Evolutionary conservation across 2,797 vertebrate species (phyloP), one percentile per base, ranked within the genome.

Genomic region (Trematomus bernacchii): DNA sequence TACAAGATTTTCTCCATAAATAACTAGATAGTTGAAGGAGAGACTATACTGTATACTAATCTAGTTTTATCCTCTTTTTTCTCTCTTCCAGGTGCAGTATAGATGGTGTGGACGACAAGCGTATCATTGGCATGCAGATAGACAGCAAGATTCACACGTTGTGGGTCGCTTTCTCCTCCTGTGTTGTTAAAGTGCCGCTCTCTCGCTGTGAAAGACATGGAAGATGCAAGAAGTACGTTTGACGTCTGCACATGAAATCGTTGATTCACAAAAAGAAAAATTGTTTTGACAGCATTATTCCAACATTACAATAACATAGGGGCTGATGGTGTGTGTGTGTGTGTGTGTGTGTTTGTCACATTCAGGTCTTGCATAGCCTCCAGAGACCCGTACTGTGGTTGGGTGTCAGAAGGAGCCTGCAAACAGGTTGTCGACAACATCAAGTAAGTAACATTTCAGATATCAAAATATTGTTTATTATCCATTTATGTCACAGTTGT

Each of bases 331-430:
- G 48, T 79, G 70, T n/a, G n/a, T 73, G 11, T 73, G 48, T 79
- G 70, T n/a, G n/a, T 73, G 60, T 66, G 66, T 69, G 27, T 80
- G 50, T 82, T 19, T 67, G 67, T 58, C 40, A 78, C 42, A 82
- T 85, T 73, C 90, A 99, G 98, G 95, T 97, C 97, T 89, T 99
- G 98, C 79, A 97, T 99, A 62, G 98, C 98, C 3, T 98, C 98
- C 92, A 96, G 98, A 93, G 98, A 99, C 87, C 98, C 98, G 0
- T 99, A 99, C 83, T 99, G 98, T 1, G 98, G 97, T 67, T 99
- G 98, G 98, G 91, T 96, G 82, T 96, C 96, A 71, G 97, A 99
- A 69, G 97, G 96, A 67, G 87, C 89, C 9, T 99, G 98, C 87
- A 94, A 77, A 58, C 95, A 97, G 85, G 93, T 99, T 92, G 87